Conservation (phyloP, 2,888 invertebrate genomes). For the Teinopalpus imperialis region DNA sequence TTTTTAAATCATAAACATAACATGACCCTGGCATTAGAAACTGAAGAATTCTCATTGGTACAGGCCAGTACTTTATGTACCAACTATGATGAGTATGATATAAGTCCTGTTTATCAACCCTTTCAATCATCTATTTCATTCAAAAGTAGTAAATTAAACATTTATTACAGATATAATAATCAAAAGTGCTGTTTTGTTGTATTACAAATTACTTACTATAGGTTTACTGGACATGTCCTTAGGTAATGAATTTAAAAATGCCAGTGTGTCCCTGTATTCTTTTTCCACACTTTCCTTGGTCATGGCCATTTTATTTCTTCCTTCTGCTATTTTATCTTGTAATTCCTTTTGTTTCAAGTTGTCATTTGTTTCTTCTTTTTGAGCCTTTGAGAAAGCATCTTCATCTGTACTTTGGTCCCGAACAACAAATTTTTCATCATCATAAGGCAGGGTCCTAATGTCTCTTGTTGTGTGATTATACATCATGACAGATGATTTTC, state of each 20-base stretch:
- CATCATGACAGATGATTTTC: slow-evolving; percentile 53
- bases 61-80: too few relatives aligned
- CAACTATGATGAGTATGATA: too few relatives aligned
- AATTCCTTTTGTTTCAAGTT: slow-evolving; percentile 37
- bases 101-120: too few relatives aligned
- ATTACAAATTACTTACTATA: slow-evolving; percentile 55
- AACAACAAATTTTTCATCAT: slow-evolving; percentile 47
- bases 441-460: slow-evolving; percentile 44
- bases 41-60: too few relatives aligned
- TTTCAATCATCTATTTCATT: too few relatives aligned
- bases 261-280: slow-evolving; percentile 69
- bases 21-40: too few relatives aligned
- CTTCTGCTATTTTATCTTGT: slow-evolving; percentile 37
- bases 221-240: slow-evolving; percentile 51
- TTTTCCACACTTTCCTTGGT: slow-evolving; percentile 85
- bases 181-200: too few relatives aligned
- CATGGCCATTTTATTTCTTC: slow-evolving; percentile 60
- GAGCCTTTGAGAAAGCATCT: slow-evolving; percentile 67
- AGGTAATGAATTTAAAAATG: slow-evolving; percentile 63
- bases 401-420: slow-evolving; percentile 51
- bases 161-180: too few relatives aligned
- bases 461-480: slow-evolving; percentile 67
- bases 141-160: too few relatives aligned
- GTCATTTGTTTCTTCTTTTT: slow-evolving; percentile 45
- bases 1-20: too few relatives aligned